phyloP scores from a whole-genome alignment of 2,888 invertebrate genomes.

The Drosophila flavopinicola region DNA sequence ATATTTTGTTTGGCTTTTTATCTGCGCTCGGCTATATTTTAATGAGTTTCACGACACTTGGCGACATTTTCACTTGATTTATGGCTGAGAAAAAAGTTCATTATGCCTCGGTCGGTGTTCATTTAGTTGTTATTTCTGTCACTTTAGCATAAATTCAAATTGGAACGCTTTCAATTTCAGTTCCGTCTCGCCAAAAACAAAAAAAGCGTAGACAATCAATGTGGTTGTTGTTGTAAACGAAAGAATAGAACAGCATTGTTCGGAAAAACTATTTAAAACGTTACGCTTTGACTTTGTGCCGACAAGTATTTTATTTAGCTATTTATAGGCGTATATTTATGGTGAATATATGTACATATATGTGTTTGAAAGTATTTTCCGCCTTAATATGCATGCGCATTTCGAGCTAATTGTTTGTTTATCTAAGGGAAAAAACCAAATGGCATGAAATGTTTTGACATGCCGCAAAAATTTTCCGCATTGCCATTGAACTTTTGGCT shows the following conservation, averaged over 20 bases:
- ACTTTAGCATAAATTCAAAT: conserved; percentile 35
- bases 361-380: conserved; percentile 33
- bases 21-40: conserved; percentile 48
- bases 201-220: conserved; percentile 22
- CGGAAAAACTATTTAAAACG: background rate
- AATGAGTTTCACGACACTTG: conserved; percentile 62
- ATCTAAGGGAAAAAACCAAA: conserved; percentile 48
- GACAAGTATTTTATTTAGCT: conserved; percentile 39
- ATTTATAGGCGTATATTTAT: conserved; percentile 36
- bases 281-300: conserved; percentile 51
- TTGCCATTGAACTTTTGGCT: conserved; percentile 62
- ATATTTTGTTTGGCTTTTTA: conserved; percentile 19
- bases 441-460: conserved; percentile 70
- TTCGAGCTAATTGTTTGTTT: conserved; percentile 70
- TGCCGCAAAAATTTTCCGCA: conserved; percentile 44
- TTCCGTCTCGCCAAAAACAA: background rate
- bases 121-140: conserved; percentile 14
- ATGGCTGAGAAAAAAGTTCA: conserved; percentile 35
- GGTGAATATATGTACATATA: conserved; percentile 5
- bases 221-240: conserved; percentile 23
- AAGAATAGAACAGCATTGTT: conserved; percentile 52
- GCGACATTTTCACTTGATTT: conserved; percentile 58
- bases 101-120: conserved; percentile 14
- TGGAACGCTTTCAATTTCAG: conserved; percentile 34
- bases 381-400: conserved; percentile 60